These are phyloP conservation scores for Xestia xanthographa DNA, from an alignment of 2,888 invertebrate species.

Conservation along the genomic window DNA sequence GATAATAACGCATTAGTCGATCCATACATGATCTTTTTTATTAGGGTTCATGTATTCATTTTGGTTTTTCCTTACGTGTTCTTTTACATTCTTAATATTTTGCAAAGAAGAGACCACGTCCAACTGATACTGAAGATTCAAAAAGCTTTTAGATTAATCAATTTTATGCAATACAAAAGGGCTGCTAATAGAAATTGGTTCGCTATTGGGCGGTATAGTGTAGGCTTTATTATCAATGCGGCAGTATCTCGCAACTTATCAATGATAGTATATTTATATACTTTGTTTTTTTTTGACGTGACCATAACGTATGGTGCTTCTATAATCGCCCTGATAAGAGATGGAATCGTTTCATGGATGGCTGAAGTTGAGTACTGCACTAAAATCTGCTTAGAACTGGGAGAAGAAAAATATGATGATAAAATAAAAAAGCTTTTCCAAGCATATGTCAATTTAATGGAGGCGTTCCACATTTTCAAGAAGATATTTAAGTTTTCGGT, in stretches of 20 bases:
- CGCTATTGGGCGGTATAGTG: neutral
- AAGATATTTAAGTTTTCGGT: slow-evolving; percentile 37
- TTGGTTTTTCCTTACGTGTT: neutral
- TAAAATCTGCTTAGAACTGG: slow-evolving; percentile 4
- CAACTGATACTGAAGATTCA: slow-evolving; percentile 38
- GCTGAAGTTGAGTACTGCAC: slow-evolving; percentile 33
- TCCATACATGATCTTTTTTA: neutral
- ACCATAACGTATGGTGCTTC: slow-evolving; percentile 20
- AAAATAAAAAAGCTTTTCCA: slow-evolving; percentile 25
- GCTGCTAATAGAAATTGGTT: slow-evolving; percentile 27
- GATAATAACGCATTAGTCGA: rapidly evolving
- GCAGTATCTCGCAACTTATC: neutral
- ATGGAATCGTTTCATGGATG: slow-evolving; percentile 36
- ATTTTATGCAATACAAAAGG: slow-evolving; percentile 23
- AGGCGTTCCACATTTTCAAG: slow-evolving; percentile 39
- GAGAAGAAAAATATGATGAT: slow-evolving; percentile 13
- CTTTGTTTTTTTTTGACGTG: slow-evolving; percentile 27
- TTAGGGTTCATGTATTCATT: neutral
- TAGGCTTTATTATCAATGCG: neutral
- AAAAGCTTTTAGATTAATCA: slow-evolving; percentile 24
- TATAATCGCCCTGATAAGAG: slow-evolving; percentile 26
- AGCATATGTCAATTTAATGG: slow-evolving; percentile 33
- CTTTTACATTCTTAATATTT: slow-evolving; percentile 30
- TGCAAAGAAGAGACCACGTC: slow-evolving; percentile 25
- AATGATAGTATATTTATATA: neutral